Evolutionary conservation across 2,797 vertebrate species (phyloP), one percentile per base, ranked within the genome.

Genomic region (Peromyscus attwateri): DNA sequence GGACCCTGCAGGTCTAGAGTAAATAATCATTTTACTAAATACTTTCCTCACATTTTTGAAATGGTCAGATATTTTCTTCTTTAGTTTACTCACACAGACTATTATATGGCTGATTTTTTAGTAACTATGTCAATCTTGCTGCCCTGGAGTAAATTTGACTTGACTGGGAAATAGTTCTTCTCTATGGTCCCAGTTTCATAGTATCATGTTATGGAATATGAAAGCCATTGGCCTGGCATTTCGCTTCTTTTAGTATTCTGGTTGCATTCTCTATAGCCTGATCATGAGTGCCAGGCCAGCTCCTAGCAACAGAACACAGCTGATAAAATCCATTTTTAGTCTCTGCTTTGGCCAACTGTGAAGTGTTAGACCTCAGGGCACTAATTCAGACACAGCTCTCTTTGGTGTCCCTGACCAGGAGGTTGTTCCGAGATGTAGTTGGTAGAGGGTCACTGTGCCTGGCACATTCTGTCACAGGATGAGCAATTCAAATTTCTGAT

Each of bases 51-150:
- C 31, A 19, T 29, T 66, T 92, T 34, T 9, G 6, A 91, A 73
- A 68, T 75, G 34, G 68, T 60, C 80, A 92, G 40, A 37, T 73
- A 43, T 77, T 88, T 62, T 89, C 34, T 95, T 89, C n/a, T 92
- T 89, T 64, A 64, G 17, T 73, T 77, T 81, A 49, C 62, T 92
- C 25, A 82, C 19, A 19, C 57, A 43, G 6, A 52, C 1, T 79
- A 46, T 77, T 71, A 19, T 19, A 40, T 3, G 66, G 70, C 17
- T 52, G 10, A 64, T 34, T 83, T 92, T 92, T 91, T 91, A 71
- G 62, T 52, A 46, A 46, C 57, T 87, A 21, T 52, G 49, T 27
- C 31, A 57, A 3, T 88, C 77, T 92, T 80, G 55, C 9, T 49
- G 62, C 16, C 16, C 16, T 68, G 27, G 55, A 75, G 83, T 70